phyloP scores from a whole-genome alignment of 2,888 invertebrate species.

The Drosophila quinaria region DNA sequence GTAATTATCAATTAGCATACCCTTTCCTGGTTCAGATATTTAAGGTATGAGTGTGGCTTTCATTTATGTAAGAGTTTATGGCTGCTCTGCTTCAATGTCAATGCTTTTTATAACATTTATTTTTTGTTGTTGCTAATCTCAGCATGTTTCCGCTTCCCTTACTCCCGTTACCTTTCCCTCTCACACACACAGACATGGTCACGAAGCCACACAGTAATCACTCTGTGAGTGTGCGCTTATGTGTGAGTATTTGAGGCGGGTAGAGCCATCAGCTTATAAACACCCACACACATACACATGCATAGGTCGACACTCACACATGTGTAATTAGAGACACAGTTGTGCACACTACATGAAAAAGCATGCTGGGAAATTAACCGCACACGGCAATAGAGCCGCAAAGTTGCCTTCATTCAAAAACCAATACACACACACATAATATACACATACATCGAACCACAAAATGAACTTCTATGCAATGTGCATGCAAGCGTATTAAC shows the following conservation, averaged over 20 bases:
- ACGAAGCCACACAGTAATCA: slow-evolving; percentile 32
- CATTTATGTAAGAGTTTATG: slow-evolving; percentile 33
- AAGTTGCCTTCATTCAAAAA: slow-evolving; percentile 20
- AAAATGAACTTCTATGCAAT: slow-evolving; percentile 39
- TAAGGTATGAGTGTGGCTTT: slow-evolving; percentile 12
- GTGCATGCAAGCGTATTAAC: slow-evolving; percentile 48
- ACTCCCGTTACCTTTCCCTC: slow-evolving; percentile 11
- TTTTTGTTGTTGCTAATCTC: slow-evolving; percentile 39
- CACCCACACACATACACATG: slow-evolving; percentile 21
- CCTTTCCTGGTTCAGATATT: slow-evolving; percentile 30
- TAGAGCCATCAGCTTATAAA: slow-evolving; percentile 32
- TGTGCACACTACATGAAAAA: slow-evolving; percentile 43
- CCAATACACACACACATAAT: slow-evolving; percentile 12
- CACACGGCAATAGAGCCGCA: slow-evolving; percentile 31
- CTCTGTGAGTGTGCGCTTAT: slow-evolving; percentile 17
- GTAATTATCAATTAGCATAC: slow-evolving; percentile 3
- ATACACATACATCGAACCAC: slow-evolving; percentile 23
- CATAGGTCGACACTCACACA: slow-evolving; percentile 32
- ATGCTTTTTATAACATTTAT: slow-evolving; percentile 46
- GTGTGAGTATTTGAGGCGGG: slow-evolving; percentile 46
- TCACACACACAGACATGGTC: neutral
- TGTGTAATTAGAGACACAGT: slow-evolving; percentile 62
- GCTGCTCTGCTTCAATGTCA: slow-evolving; percentile 51
- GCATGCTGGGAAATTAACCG: slow-evolving; percentile 42
- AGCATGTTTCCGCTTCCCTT: slow-evolving; percentile 14